Conservation (phyloP, 2,888 invertebrate species). For the Hypsopygia costalis region DNA sequence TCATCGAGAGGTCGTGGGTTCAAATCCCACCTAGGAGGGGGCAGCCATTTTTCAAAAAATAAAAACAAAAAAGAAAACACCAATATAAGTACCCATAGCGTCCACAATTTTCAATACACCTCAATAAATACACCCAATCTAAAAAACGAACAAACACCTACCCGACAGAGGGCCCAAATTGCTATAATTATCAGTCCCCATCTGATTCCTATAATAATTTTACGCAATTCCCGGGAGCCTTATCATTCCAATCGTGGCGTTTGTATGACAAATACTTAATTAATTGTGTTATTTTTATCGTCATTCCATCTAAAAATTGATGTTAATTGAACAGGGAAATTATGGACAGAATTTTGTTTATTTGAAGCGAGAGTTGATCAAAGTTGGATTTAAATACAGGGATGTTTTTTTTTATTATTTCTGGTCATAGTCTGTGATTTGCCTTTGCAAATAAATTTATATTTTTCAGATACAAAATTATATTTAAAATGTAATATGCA, state of each 20-base stretch:
- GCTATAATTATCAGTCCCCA: conserved; percentile 57
- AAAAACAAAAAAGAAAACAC: no score
- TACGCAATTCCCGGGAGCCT: conserved; percentile 46
- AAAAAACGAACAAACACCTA: conserved; percentile 15
- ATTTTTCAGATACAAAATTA: no score
- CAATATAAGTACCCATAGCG: no score
- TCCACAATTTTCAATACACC: no score
- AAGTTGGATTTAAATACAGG: conserved; percentile 2
- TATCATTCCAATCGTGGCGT: conserved; percentile 50
- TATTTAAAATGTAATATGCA: no score
- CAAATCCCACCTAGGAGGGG: no score
- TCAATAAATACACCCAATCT: no score
- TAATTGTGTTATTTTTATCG: conserved; percentile 42
- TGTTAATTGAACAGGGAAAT: conserved; percentile 11
- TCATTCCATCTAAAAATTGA: conserved; percentile 15
- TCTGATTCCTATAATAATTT: conserved; percentile 46
- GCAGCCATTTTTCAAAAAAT: no score
- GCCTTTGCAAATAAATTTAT: no score
- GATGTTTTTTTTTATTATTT: conserved; percentile 4
- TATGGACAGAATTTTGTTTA: conserved; percentile 2
- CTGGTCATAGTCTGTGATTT: no score
- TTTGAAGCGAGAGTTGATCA: neutral
- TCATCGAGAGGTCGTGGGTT: no score
- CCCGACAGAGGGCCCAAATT: conserved; percentile 48
- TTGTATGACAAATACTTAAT: conserved; percentile 54